A percentile compares a stretch with the other conserved stretches of the same genome.
Conservation (phyloP, 2,797 vertebrate genomes). For the Molossus molossus region DNA sequence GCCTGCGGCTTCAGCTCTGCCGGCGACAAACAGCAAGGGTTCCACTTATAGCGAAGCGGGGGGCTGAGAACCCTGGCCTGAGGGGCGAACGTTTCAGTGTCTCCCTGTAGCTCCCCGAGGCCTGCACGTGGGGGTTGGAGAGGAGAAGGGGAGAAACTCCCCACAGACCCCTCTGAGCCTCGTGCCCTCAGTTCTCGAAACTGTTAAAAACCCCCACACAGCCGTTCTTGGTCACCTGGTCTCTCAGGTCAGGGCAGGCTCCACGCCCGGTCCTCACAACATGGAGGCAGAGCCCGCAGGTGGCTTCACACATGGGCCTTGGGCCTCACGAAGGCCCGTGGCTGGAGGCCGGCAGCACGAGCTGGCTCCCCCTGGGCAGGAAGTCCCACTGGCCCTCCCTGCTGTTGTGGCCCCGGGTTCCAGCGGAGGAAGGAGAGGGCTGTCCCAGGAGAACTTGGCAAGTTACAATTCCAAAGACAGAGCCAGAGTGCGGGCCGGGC, state of each 20-base stretch:
- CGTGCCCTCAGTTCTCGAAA: not conserved
- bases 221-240: not conserved
- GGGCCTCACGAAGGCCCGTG: not conserved
- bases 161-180: not conserved
- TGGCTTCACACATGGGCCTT: not conserved
- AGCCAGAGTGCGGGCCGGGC: not conserved
- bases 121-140: not conserved
- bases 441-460: not conserved
- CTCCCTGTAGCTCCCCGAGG: not conserved
- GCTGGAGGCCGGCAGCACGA: not conserved
- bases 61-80: not conserved
- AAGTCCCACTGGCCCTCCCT: accelerated
- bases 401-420: accelerated
- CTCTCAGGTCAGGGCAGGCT: not conserved
- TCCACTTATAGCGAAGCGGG: accelerated
- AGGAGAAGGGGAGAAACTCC: not conserved
- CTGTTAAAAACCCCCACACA: not conserved
- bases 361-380: not conserved
- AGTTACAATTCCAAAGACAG: not conserved
- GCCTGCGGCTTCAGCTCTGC: slow-evolving; percentile 93
- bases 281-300: not conserved
- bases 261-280: not conserved
- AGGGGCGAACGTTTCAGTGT: not conserved
- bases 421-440: not conserved
- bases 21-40: not conserved